Base-by-base conservation (phyloP, 2,113 vertebrate species). In the Entelurus aequoreus region DNA sequence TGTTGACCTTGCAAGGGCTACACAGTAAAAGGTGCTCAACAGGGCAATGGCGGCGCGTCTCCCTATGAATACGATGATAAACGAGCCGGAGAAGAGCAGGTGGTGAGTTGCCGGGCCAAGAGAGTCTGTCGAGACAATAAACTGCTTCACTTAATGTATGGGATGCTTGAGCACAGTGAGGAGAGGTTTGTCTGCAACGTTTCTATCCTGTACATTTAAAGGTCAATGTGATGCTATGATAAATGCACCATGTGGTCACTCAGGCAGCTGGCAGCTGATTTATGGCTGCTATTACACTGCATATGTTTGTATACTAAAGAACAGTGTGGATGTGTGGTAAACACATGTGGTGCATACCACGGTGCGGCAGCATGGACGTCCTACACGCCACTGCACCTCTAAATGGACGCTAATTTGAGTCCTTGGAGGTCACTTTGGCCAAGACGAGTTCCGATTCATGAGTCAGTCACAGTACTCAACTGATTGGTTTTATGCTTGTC, bases 111-210 rank as follows among this genome's bases (percentile, higher is more conserved):
- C 60, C 65, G 70, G 62, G 78, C 65, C 67, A 61, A 57, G 76
- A 60, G 62, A 70, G 65, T 64, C 62, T 65, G 85, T 88, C 82
- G 84, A 71, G 86, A 87, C 82, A 80, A 76, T 80, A 68, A 86
- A 81, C 70, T 76, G 75, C 66, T 72, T 72, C 61, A 48, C 63
- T 82, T 82, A 73, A 79, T 82, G 78, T 59, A 66, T 47, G 40
- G 72, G 38, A 40, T 1, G 28, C 13, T 44, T 44, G 42, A 44
- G 42, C 42, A 44, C 42, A 44, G 42, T 46, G 42, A 46, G 42
- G 42, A 46, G 42, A 62, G 60, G 55, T 60, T 51, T 63, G 76
- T 77, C 75, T 81, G 55, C 65, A 8, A 6, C 56, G 65, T 76
- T 72, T 53, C 68, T n/a, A 13, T 21, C 11, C 2, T 57, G 13